Evolutionary conservation across 2,113 vertebrate species (phyloP).

Genomic region (Myrmecobius fasciatus): DNA sequence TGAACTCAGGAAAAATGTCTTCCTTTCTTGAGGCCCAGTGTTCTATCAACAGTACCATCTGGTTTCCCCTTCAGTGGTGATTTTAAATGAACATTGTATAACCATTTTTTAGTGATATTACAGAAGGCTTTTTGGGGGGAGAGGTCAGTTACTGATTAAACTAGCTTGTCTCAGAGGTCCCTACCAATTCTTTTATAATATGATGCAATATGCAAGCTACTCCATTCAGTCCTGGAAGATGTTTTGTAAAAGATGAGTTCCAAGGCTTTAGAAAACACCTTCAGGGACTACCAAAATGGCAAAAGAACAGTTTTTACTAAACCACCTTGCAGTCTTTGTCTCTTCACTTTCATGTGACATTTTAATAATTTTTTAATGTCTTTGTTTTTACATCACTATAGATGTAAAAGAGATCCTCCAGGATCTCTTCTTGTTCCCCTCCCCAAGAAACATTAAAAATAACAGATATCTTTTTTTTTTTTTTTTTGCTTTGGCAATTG

Average conservation of each 20-base stretch:
- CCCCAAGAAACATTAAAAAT: not conserved
- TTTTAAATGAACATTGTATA: not conserved
- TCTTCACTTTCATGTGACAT: not conserved
- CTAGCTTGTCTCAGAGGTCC: not conserved
- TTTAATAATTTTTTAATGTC: not conserved
- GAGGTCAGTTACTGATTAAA: not conserved
- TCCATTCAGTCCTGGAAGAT: not conserved
- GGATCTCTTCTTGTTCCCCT: not conserved
- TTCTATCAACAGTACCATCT: not conserved
- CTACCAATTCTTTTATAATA: not conserved
- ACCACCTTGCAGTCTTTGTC: not conserved
- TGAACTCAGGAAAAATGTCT: too few species aligned
- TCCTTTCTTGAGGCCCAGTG: not conserved
- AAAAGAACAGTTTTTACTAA: not conserved
- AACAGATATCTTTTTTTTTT: too few species aligned
- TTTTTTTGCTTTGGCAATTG: too few species aligned
- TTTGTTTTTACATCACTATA: not conserved
- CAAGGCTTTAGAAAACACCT: not conserved
- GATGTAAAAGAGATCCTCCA: not conserved
- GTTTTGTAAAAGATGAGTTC: too few species aligned
- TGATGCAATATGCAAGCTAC: not conserved
- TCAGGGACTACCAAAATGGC: not conserved
- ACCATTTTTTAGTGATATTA: not conserved
- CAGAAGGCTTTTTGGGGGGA: not conserved
- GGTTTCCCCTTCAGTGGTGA: not conserved